Evolutionary conservation across 1,140 invertebrate genomes (phyloP), one percentile per base, ranked within the genome.

Genomic region (Drosophila arawakana): DNA sequence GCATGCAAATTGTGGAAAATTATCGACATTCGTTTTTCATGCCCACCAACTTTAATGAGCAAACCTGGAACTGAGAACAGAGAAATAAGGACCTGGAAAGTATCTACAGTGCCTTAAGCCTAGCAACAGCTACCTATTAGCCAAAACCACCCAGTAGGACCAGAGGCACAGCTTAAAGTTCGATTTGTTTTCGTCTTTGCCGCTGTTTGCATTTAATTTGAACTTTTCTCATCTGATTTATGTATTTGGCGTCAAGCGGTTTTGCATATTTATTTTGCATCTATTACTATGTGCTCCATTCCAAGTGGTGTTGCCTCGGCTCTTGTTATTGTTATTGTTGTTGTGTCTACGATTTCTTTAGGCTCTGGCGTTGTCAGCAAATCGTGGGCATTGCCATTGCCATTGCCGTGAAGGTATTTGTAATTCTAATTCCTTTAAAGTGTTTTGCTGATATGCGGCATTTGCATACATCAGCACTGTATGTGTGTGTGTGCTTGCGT

Each of bases 231-330:
- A 68, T 43, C 82, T 89, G 80, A 89, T 88, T 88, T 89, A 88
- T 88, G 77, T 84, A 84, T 89, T 80, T 58, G 52, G 25, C 55
- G 55, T 55, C 58, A 39, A 77, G 52, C 62, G 70, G 74, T 72
- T 82, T 74, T 78, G 78, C 84, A 80, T 88, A 88, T 88, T 88
- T 88, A 88, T 82, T 71, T 81, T 88, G 84, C 82, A 88, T 89
- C 83, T 80, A 83, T 83, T 83, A 63, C 66, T 49, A 73, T 54
- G 65, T 49, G 75, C 10, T 10, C 10, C 10, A 11, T 11, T 41
- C 9, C 7, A 13, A 65, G 35, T 25, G 37, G 60, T 35, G 44
- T 21, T 41, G 41, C 13, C 13, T 7, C 5, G 7, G 8, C 5
- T 18, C 8, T 30, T 30, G 25, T 30, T 30, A 30, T 30, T 30